These are phyloP conservation scores for Spilogale gracilis DNA, from an alignment of 2,113 vertebrate genomes.

Conservation along the genomic window DNA sequence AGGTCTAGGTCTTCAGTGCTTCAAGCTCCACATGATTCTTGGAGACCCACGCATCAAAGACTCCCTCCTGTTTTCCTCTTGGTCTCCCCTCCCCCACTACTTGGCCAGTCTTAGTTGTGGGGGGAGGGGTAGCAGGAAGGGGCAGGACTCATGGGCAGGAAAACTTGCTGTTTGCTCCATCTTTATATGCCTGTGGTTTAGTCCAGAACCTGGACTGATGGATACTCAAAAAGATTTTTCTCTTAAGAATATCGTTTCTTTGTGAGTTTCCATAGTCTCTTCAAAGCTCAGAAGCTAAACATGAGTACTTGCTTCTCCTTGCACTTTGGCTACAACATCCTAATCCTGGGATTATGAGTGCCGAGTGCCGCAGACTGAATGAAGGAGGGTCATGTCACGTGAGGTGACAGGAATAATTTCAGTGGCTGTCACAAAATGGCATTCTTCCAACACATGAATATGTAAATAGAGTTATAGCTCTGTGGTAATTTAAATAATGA, in stretches of 20 bases:
- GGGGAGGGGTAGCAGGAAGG: background rate
- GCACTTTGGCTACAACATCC: background rate
- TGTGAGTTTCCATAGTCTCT: slow-evolving; percentile 25
- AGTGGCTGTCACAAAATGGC: background rate
- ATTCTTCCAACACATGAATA: background rate
- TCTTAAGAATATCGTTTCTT: slow-evolving; percentile 8
- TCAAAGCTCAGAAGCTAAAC: background rate
- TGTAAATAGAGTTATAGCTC: background rate
- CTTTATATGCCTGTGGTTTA: background rate
- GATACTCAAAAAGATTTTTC: background rate
- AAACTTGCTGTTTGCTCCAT: background rate
- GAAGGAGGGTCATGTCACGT: background rate
- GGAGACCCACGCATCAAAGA: background rate
- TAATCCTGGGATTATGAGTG: background rate
- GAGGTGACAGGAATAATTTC: background rate
- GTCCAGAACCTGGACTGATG: background rate
- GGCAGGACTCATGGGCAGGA: background rate
- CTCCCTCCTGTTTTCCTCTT: background rate
- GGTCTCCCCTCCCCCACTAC: background rate
- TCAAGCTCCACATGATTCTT: background rate
- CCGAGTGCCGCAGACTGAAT: background rate
- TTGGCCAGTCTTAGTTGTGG: background rate
- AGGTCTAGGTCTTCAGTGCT: background rate
- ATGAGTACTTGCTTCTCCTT: background rate
- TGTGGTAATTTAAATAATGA: background rate